Base-by-base conservation (phyloP, 2,113 vertebrate genomes). In the Trogon surrucura region DNA sequence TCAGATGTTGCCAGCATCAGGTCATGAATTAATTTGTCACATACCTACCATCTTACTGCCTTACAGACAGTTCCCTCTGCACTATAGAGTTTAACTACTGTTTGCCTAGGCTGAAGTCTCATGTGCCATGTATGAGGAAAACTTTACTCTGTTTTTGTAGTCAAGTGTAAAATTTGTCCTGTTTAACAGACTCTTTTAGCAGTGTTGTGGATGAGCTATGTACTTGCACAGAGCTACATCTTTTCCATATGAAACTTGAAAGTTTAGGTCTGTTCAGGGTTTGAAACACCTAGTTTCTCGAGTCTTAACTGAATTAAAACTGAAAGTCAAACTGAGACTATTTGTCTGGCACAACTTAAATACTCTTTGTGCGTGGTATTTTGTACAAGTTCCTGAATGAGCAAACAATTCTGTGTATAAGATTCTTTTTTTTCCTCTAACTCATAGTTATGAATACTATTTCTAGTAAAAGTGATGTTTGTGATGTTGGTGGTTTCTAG, bases 41-140 rank as follows among this genome's bases (percentile, higher is more conserved):
- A 36, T 54, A 53, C 30, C 38, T 65, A n/a, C 17, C 8, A 3
- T 56, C 19, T 83, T 62, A 22, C 22, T 73, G 8, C 25, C 50
- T 78, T 61, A 36, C 2, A 47, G 36, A 19, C 30, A 16, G 17
- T 62, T 66, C 10, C 7, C 17, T 70, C 12, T 61, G 45, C 20
- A 13, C 34, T 58, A 1, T 16, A 27, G 38, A 14, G 21, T 58
- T 30, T 2, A 47, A 32, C 25, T 36, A 1, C 29, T 70, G 0
- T 57, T 70, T 79, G n/a, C 23, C 19, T 45, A 26, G 60, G 13
- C 32, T 72, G 58, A 57, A 50, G 16, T 53, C 23, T 65, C 0
- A 0, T 19, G n/a, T 80, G 23, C 64, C n/a, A 3, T 16, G 2
- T 18, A 11, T 36, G 27, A n/a, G 36, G 27, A 81, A 18, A 66